Conservation (phyloP, 1,140 invertebrate genomes). For the Drosophila eugracilis region DNA sequence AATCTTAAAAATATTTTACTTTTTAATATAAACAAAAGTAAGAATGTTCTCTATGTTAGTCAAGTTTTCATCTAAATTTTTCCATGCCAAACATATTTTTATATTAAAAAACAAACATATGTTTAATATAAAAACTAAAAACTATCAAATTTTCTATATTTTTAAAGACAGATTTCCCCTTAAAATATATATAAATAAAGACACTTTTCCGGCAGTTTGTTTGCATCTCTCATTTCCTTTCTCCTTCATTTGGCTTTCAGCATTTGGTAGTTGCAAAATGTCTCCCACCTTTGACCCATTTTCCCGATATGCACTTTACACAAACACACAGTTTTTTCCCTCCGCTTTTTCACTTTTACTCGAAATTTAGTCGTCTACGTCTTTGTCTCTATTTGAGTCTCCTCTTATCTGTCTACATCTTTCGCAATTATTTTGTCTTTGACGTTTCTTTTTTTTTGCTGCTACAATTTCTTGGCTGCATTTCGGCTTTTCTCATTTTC, state of each 20-base stretch:
- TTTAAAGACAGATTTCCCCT: neutral
- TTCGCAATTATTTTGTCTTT: slow-evolving; percentile 67
- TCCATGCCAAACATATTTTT: no score
- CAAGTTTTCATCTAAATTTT: no score
- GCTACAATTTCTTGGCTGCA: slow-evolving; percentile 58
- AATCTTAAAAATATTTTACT: no score
- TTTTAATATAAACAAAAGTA: neutral
- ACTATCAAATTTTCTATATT: no score
- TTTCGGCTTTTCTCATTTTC: slow-evolving; percentile 30
- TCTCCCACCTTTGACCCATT: slow-evolving; percentile 58
- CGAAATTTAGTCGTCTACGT: slow-evolving; percentile 59
- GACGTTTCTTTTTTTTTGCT: slow-evolving; percentile 54
- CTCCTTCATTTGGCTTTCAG: slow-evolving; percentile 27
- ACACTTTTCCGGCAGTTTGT: slow-evolving; percentile 35
- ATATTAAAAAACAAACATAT: no score
- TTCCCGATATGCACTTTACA: slow-evolving; percentile 45
- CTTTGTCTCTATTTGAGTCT: slow-evolving; percentile 14
- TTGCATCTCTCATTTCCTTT: slow-evolving; percentile 17
- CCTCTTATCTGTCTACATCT: slow-evolving; percentile 35
- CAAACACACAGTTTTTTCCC: slow-evolving; percentile 38
- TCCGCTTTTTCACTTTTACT: slow-evolving; percentile 56
- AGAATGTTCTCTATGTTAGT: no score
- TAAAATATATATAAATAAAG: slow-evolving; percentile 12
- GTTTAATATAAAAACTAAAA: no score
- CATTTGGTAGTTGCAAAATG: slow-evolving; percentile 46